phyloP scores from a whole-genome alignment of 2,888 invertebrate species.

The Mermis nigrescens region DNA sequence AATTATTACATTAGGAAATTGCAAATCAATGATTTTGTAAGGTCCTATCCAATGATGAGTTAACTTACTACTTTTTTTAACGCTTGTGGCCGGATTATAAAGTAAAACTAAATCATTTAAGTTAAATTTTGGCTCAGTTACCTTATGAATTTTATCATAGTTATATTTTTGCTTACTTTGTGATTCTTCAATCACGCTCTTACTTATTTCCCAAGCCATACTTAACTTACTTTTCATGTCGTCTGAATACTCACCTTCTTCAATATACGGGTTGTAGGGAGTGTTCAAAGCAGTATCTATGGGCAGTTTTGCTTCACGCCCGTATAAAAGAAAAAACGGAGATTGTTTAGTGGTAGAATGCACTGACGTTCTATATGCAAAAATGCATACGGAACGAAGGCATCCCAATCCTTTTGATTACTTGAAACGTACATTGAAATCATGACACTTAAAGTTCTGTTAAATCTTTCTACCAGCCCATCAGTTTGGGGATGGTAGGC shows the following conservation, averaged over 20 bases:
- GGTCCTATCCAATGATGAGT: neutral
- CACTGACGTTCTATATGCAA: constrained; percentile 17
- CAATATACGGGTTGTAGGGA: neutral
- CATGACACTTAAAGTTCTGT: constrained; percentile 17
- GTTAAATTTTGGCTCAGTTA: neutral
- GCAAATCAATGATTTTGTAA: neutral
- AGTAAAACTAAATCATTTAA: neutral
- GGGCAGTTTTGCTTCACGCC: constrained; percentile 15
- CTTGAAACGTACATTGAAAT: constrained; percentile 15
- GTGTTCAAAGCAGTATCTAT: constrained; percentile 11
- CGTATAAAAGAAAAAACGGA: constrained; percentile 17
- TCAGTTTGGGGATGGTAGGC: constrained; percentile 17
- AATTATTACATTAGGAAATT: neutral
- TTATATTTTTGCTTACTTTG: neutral
- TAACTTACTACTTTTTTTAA: neutral
- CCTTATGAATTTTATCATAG: neutral
- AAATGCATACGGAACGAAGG: constrained; percentile 11
- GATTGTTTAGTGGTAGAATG: constrained; percentile 15
- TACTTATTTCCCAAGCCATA: neutral
- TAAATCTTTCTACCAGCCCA: constrained; percentile 19
- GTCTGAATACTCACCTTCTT: neutral
- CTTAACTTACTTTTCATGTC: neutral
- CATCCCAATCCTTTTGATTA: constrained; percentile 18
- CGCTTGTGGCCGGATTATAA: neutral
- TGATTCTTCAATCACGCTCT: neutral